Percentiles rank a stretch among this genome's conserved stretches.
These are phyloP conservation scores for Trissolcus basalis DNA, from an alignment of 1,140 invertebrate species.

Conservation along the genomic window DNA sequence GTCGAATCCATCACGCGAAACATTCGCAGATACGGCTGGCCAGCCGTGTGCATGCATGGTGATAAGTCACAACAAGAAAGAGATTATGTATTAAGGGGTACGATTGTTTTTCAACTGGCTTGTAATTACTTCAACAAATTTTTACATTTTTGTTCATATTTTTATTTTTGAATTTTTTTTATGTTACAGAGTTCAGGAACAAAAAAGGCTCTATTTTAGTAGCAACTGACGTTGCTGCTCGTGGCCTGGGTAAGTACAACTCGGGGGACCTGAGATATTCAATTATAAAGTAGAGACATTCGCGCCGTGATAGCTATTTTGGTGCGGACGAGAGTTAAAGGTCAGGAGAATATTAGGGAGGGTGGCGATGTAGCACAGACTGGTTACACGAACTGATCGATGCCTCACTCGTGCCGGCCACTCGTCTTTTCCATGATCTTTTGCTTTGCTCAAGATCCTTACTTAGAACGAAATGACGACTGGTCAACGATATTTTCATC, in stretches of 20 bases:
- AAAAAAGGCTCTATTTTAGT: conserved; percentile 94
- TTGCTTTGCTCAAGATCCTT: conserved; percentile 15
- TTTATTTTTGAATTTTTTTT: conserved; percentile 26
- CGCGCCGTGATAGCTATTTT: conserved; percentile 19
- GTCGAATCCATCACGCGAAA: conserved; percentile 94
- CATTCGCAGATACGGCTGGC: conserved; percentile 93
- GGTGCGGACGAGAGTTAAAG: conserved; percentile 19
- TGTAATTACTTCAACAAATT: not conserved
- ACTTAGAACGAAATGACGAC: conserved; percentile 8
- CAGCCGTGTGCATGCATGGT: conserved; percentile 95
- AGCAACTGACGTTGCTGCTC: conserved; percentile 98
- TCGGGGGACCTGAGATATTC: not conserved
- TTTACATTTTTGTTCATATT: conserved; percentile 13
- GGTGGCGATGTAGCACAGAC: conserved; percentile 77
- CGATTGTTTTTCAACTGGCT: conserved; percentile 8
- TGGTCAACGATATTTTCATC: conserved; percentile 31
- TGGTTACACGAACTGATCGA: conserved; percentile 74
- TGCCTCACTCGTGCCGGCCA: conserved; percentile 67
- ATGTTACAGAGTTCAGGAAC: conserved; percentile 89
- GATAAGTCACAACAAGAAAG: conserved; percentile 98
- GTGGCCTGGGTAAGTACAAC: conserved; percentile 93
- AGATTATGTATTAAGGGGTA: conserved; percentile 93
- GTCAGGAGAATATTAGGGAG: conserved; percentile 55
- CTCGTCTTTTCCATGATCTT: conserved; percentile 20
- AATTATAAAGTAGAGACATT: conserved; percentile 27